Evolutionary conservation across 2,888 invertebrate species (phyloP).

Genomic region (Dolichopus griseipennis): DNA sequence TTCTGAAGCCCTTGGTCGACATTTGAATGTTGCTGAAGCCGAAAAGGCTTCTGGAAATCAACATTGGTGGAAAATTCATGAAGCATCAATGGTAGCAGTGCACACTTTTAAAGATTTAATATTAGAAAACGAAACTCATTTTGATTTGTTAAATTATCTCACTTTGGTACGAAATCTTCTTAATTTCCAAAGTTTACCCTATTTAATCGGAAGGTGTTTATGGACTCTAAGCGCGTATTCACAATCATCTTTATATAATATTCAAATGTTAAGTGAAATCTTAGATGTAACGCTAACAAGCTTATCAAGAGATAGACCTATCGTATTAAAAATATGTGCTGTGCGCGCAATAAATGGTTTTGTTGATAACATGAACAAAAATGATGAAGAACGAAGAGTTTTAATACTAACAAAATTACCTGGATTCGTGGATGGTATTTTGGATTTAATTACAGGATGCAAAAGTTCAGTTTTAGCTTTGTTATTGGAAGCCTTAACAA

Average conservation of each 20-base stretch:
- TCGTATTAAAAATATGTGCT: slow-evolving; percentile 37
- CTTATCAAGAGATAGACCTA: slow-evolving; percentile 36
- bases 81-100: slow-evolving; percentile 55
- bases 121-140: slow-evolving; percentile 36
- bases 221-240: slow-evolving; percentile 42
- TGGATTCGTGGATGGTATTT: slow-evolving; percentile 47
- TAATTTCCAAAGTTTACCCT: slow-evolving; percentile 36
- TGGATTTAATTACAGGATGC: slow-evolving; percentile 44
- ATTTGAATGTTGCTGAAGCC: slow-evolving; percentile 50
- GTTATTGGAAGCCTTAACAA: slow-evolving; percentile 47
- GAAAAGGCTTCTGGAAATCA: slow-evolving; percentile 44
- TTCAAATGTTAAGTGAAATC: slow-evolving; percentile 38
- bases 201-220: slow-evolving; percentile 38
- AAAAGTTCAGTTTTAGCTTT: slow-evolving; percentile 46
- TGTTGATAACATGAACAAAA: slow-evolving; percentile 45
- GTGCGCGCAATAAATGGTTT: slow-evolving; percentile 38
- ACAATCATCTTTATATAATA: slow-evolving; percentile 37
- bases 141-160: slow-evolving; percentile 40
- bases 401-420: slow-evolving; percentile 45
- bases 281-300: slow-evolving; percentile 36
- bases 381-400: slow-evolving; percentile 40
- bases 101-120: slow-evolving; percentile 47
- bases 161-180: slow-evolving; percentile 38
- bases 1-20: slow-evolving; percentile 51
- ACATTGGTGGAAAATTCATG: slow-evolving; percentile 59